Percentiles rank a stretch among this genome's conserved stretches.
Evolutionary conservation across 2,797 vertebrate species (phyloP).

Genomic region (Syngnathus rostellatus): DNA sequence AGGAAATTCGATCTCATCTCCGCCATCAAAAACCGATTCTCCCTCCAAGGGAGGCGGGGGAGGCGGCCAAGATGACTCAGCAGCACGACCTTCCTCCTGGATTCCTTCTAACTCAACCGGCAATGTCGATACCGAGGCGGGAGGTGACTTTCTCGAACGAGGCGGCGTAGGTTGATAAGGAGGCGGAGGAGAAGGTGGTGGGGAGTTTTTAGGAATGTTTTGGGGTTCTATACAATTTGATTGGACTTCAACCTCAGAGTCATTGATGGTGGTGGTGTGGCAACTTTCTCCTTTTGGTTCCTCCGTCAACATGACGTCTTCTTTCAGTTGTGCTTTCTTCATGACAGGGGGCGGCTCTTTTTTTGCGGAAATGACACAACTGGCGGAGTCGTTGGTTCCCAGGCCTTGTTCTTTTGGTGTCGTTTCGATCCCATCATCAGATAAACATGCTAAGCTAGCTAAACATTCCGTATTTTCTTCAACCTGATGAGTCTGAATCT

Average conservation of each 20-base stretch:
- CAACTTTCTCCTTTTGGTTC: not conserved
- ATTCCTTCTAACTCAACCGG: constrained; percentile 38
- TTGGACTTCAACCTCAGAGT: constrained; percentile 5
- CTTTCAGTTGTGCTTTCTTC: constrained; percentile 50
- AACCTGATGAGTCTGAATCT: constrained; percentile 10
- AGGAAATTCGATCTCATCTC: constrained; percentile 79
- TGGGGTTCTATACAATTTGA: constrained; percentile 27
- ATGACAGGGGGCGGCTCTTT: constrained; percentile 58
- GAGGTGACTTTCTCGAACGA: constrained; percentile 65
- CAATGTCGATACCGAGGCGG: constrained; percentile 37
- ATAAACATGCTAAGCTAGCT: not conserved
- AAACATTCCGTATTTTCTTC: constrained; percentile 16
- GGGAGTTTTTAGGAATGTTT: constrained; percentile 47
- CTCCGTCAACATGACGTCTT: constrained; percentile 22
- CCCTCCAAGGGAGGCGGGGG: constrained; percentile 82
- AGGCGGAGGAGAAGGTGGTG: constrained; percentile 81
- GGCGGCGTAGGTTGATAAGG: constrained; percentile 83
- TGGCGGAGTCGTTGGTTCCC: not conserved
- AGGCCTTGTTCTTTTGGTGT: constrained; percentile 17
- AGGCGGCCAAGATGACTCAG: constrained; percentile 79
- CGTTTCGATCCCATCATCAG: constrained; percentile 9
- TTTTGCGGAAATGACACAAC: constrained; percentile 24
- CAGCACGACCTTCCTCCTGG: constrained; percentile 35
- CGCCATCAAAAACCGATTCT: constrained; percentile 78
- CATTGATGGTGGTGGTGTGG: constrained; percentile 1